Percentiles rank a stretch among this genome's conserved stretches.
phyloP scores from a whole-genome alignment of 1,140 invertebrate species.

The Tetramorium alpestre region DNA sequence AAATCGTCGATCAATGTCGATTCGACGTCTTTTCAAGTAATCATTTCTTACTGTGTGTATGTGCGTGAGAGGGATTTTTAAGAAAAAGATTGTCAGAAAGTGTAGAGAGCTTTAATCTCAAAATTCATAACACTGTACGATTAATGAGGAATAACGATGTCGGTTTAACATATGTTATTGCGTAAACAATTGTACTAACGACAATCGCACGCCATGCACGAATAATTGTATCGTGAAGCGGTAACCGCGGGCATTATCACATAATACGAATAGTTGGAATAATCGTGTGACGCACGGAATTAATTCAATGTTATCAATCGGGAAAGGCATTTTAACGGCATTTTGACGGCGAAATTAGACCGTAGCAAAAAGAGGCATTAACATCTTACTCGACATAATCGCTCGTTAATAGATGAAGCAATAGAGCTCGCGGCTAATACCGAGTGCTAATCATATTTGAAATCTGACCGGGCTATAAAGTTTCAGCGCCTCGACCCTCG shows the following conservation, averaged over 20 bases:
- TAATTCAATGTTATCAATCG: slow-evolving; percentile 37
- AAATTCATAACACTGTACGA: slow-evolving; percentile 7
- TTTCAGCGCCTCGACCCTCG: slow-evolving; percentile 65
- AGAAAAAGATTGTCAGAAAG: background rate
- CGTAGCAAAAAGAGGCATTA: background rate
- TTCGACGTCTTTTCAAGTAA: no score
- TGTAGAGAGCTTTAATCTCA: background rate
- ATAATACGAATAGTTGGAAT: slow-evolving; percentile 39
- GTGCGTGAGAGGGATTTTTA: background rate
- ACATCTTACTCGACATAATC: slow-evolving; percentile 20
- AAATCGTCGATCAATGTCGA: no score
- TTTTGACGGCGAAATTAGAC: background rate
- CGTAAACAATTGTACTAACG: slow-evolving; percentile 28
- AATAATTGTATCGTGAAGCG: slow-evolving; percentile 25
- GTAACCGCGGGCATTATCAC: slow-evolving; percentile 20
- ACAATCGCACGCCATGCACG: background rate
- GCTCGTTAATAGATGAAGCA: slow-evolving; percentile 12
- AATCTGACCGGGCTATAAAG: slow-evolving; percentile 72
- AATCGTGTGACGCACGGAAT: slow-evolving; percentile 25
- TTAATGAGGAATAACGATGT: slow-evolving; percentile 23
- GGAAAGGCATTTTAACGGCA: background rate
- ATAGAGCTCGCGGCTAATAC: background rate
- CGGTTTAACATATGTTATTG: background rate
- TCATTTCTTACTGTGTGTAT: no score
- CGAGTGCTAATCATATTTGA: slow-evolving; percentile 68